phyloP scores from a whole-genome alignment of 2,113 vertebrate genomes.

The Sinocyclocheilus anophthalmus region DNA sequence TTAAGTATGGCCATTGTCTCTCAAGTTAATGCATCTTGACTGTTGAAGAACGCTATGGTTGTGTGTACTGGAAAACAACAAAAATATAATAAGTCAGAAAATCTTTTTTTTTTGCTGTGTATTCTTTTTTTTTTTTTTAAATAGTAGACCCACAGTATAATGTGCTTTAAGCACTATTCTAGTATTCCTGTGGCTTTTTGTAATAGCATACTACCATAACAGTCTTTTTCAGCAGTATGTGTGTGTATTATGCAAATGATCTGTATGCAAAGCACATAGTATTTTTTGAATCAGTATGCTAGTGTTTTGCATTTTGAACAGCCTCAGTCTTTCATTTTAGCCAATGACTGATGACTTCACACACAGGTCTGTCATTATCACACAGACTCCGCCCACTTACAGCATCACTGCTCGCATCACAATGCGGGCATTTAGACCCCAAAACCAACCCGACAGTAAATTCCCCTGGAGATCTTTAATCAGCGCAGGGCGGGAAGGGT shows the following conservation, averaged over 20 bases:
- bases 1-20: neutral
- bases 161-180: neutral
- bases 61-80: too few species aligned
- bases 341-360: conserved; percentile 13
- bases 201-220: neutral
- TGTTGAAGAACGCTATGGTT: too few species aligned
- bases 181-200: neutral
- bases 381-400: neutral
- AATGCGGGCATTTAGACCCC: neutral
- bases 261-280: neutral
- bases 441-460: neutral
- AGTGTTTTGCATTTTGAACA: neutral
- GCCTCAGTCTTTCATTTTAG: neutral
- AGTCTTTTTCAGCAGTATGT: neutral
- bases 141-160: too few species aligned
- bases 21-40: too few species aligned
- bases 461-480: neutral
- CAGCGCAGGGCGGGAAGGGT: neutral
- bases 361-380: conserved; percentile 32
- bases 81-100: too few species aligned
- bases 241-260: neutral
- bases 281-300: neutral
- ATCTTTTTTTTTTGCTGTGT: too few species aligned
- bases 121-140: too few species aligned
- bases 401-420: neutral